Evolutionary conservation across 2,797 vertebrate genomes (phyloP).

Genomic region (Etheostoma nigrum): DNA sequence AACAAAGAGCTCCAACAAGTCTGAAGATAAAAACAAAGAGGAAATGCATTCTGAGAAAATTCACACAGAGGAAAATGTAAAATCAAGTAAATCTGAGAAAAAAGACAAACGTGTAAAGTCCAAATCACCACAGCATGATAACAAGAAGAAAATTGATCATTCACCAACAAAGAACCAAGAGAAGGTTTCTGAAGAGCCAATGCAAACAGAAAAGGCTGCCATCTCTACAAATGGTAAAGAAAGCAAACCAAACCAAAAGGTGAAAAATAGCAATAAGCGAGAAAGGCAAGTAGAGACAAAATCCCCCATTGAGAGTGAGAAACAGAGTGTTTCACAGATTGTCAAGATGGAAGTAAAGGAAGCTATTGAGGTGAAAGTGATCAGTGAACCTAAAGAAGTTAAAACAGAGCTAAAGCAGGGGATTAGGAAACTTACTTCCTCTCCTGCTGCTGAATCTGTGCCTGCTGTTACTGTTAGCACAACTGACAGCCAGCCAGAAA

Average conservation of each 20-base stretch:
- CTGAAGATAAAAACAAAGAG: slow-evolving; percentile 68
- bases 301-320: slow-evolving; percentile 59
- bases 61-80: slow-evolving; percentile 67
- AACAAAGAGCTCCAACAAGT: slow-evolving; percentile 54
- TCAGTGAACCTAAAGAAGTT: slow-evolving; percentile 55
- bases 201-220: slow-evolving; percentile 51
- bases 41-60: slow-evolving; percentile 56
- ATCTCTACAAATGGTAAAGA: slow-evolving; percentile 63
- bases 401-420: slow-evolving; percentile 68
- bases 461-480: slow-evolving; percentile 33
- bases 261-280: slow-evolving; percentile 81
- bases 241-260: slow-evolving; percentile 71
- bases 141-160: slow-evolving; percentile 61
- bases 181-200: slow-evolving; percentile 37
- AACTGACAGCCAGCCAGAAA: slow-evolving; percentile 65
- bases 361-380: slow-evolving; percentile 58
- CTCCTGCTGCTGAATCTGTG: slow-evolving; percentile 19
- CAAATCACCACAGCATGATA: slow-evolving; percentile 71
- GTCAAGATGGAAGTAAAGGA: slow-evolving; percentile 55
- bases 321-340: slow-evolving; percentile 52
- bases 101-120: slow-evolving; percentile 75
- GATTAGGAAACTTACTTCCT: slow-evolving; percentile 51
- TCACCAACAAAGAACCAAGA: slow-evolving; percentile 56
- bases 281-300: slow-evolving; percentile 68
- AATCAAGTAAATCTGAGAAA: slow-evolving; percentile 69